These are phyloP conservation scores for Sebastes hopkinsi DNA, from an alignment of 2,797 vertebrate species.

Conservation along the genomic window DNA sequence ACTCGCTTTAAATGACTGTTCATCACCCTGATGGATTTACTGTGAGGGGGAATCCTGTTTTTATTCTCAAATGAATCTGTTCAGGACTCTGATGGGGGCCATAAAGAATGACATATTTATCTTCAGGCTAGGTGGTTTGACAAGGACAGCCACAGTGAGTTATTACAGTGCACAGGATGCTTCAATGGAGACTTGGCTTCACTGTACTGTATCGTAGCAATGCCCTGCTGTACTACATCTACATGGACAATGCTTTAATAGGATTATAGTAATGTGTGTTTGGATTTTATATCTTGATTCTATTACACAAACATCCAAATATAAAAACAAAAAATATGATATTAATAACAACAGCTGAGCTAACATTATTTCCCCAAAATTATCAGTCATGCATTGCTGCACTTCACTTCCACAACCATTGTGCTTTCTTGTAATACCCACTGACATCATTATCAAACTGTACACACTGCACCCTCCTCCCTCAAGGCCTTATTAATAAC, in stretches of 20 bases:
- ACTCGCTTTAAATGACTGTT: slow-evolving; percentile 80
- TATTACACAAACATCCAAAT: neutral
- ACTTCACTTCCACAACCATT: slow-evolving; percentile 22
- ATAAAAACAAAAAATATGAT: neutral
- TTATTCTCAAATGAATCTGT: slow-evolving; percentile 83
- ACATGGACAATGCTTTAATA: slow-evolving; percentile 24
- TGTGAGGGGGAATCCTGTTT: slow-evolving; percentile 76
- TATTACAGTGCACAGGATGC: slow-evolving; percentile 69
- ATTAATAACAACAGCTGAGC: neutral
- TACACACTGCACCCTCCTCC: slow-evolving; percentile 47
- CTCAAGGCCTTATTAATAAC: slow-evolving; percentile 88
- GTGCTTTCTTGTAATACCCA: slow-evolving; percentile 41
- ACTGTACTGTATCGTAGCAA: slow-evolving; percentile 41
- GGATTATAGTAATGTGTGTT: neutral
- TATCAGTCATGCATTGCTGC: slow-evolving; percentile 3
- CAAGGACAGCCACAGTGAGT: slow-evolving; percentile 81
- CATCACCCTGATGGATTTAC: slow-evolving; percentile 82
- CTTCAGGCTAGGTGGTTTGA: slow-evolving; percentile 78
- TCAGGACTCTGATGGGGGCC: slow-evolving; percentile 76
- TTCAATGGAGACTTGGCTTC: slow-evolving; percentile 61
- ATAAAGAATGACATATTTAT: slow-evolving; percentile 85
- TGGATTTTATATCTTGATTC: neutral
- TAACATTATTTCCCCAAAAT: slow-evolving; percentile 3
- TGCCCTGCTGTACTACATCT: slow-evolving; percentile 17
- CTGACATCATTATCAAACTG: slow-evolving; percentile 50